phyloP scores from a whole-genome alignment of 2,888 invertebrate genomes.

The Girardia tigrina region DNA sequence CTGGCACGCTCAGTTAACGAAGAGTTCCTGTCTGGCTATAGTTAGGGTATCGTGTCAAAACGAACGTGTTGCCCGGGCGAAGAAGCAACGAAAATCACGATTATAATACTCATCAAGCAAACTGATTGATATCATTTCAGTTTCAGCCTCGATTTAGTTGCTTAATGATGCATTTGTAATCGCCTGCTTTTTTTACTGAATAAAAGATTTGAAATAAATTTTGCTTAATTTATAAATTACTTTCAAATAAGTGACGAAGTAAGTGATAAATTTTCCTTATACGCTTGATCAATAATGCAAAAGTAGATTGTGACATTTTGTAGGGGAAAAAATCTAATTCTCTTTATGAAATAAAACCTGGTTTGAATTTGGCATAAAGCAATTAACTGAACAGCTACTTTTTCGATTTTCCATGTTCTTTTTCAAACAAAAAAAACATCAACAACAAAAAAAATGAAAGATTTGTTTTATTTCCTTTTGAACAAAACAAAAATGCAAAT shows the following conservation, averaged over 20 bases:
- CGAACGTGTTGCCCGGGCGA: background rate
- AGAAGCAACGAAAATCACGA: constrained; percentile 9
- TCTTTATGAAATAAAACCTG: constrained; percentile 3
- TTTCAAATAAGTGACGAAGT: constrained; percentile 11
- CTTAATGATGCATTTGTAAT: background rate
- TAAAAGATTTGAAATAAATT: constrained; percentile 16
- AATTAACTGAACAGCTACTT: background rate
- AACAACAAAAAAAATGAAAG: no score
- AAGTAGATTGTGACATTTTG: constrained; percentile 16
- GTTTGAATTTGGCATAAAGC: constrained; percentile 17
- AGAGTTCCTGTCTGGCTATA: constrained; percentile 17
- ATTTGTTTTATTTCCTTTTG: no score
- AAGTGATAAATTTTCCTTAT: constrained; percentile 21
- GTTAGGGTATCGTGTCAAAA: constrained; percentile 4
- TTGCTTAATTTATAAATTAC: constrained; percentile 12
- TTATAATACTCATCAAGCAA: constrained; percentile 23
- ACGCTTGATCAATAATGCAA: constrained; percentile 20
- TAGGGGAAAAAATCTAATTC: constrained; percentile 17
- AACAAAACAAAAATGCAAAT: constrained; percentile 23
- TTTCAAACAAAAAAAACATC: no score
- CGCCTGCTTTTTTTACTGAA: background rate
- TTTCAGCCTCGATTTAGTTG: constrained; percentile 19
- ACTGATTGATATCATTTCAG: constrained; percentile 20
- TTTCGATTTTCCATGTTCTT: background rate
- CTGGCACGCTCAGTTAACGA: constrained; percentile 16